Base-by-base conservation (phyloP, 2,888 invertebrate genomes). In the Hofmannophila pseudospretella region DNA sequence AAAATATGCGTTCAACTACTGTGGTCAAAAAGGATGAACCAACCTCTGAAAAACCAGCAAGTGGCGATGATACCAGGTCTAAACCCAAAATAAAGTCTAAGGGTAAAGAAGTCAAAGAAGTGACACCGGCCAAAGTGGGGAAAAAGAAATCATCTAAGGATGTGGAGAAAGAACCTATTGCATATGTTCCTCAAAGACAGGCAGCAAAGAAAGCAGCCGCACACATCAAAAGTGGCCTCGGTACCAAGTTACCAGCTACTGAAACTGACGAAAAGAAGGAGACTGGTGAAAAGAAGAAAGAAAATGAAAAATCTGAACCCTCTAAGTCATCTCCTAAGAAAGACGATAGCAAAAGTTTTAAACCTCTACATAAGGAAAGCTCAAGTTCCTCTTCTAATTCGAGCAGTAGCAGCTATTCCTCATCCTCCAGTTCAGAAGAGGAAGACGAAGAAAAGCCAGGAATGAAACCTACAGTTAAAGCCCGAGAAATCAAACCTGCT, bases 131-230 rank as follows among this genome's bases (percentile, higher is more conserved):
- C 38, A 82, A 88, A 73, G 54, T 73, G 19, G 89, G 90, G 57
- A 87, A 63, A 68, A 85, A 74, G 55, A 73, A 72, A 44, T 69
- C 57, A 3, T 60, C 73, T 1, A 92, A 91, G 61, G 92, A 92
- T 40, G 63, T 80, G 2, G 90, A 90, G 19, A 91, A 92, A 57
- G 90, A 90, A 52, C 88, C 93, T 31, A 89, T 95, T 27, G 92
- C 94, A 0, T 95, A 95, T 68, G 96, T 96, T 12, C 96, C 96
- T 1, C 96, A 96, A 67, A 85, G 96, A 42, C 95, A 96, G 75
- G 96, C 96, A 1, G 96, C 96, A 7, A 96, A 96, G 68, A 96
- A 96, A 69, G 96, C 96, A 0, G 95, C 96, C 1, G 96, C 96
- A 56, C 95, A 95, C 62, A 94, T 96, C 36, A 95, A 96, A 67